Percentiles rank a stretch among this genome's conserved stretches.
phyloP scores from a whole-genome alignment of 2,113 vertebrate species.

The Emydocephalus ijimae region DNA sequence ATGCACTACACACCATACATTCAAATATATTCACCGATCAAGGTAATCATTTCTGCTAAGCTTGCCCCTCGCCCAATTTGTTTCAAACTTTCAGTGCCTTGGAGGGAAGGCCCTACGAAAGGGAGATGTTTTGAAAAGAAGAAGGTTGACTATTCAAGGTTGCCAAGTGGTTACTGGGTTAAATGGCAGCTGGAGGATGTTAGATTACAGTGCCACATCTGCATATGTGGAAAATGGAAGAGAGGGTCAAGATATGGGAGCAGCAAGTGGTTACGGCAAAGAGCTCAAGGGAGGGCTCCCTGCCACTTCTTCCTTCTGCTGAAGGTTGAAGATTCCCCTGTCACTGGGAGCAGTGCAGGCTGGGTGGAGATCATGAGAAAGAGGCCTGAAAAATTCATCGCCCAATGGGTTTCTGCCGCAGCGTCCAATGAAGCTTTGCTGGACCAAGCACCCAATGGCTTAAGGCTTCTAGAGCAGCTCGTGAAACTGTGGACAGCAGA shows the following conservation, averaged over 20 bases:
- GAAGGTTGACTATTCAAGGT: background rate
- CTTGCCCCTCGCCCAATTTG: background rate
- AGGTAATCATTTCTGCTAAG: slow-evolving; percentile 6
- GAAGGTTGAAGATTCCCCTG: background rate
- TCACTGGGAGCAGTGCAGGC: background rate
- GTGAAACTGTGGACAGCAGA: background rate
- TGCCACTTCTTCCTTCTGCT: background rate
- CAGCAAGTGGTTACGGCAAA: background rate
- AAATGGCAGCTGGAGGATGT: background rate
- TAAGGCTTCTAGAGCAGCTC: background rate
- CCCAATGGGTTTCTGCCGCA: background rate
- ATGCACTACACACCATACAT: slow-evolving; percentile 79
- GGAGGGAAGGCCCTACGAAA: background rate
- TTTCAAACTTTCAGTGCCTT: background rate
- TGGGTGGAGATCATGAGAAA: background rate
- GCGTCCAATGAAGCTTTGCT: background rate
- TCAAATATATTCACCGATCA: slow-evolving; percentile 19
- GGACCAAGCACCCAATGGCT: background rate
- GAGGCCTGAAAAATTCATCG: background rate
- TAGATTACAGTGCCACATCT: background rate
- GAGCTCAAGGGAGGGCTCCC: background rate
- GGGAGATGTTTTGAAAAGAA: slow-evolving; percentile 7
- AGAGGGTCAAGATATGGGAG: background rate
- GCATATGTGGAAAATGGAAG: background rate
- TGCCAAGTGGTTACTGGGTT: background rate